Evolutionary conservation across 2,113 vertebrate genomes (phyloP).

Genomic region (Agelaius tricolor): DNA sequence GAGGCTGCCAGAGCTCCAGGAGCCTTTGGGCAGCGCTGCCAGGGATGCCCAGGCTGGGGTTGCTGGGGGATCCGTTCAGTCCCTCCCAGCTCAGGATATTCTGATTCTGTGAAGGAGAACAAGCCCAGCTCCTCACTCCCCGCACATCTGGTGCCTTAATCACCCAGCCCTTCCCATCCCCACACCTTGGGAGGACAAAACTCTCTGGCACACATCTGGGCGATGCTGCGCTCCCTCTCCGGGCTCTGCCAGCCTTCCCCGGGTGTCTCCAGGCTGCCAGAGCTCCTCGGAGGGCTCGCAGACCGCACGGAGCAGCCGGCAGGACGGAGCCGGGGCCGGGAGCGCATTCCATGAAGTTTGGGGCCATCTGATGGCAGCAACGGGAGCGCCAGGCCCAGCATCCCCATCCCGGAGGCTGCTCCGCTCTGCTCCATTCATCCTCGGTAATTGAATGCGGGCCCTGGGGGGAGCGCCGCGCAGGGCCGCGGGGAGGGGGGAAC

Average conservation of each 20-base stretch:
- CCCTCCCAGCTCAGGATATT: rapidly evolving
- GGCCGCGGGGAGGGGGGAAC: background rate
- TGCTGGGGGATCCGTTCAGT: rapidly evolving
- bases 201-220: rapidly evolving
- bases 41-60: background rate
- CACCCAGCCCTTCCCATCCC: background rate
- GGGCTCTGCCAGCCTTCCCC: background rate
- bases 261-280: rapidly evolving
- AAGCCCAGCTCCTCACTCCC: background rate
- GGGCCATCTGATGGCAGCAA: conserved; percentile 59
- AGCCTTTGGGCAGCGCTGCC: background rate
- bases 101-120: background rate
- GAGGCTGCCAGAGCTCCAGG: background rate
- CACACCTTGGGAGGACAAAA: background rate
- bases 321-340: background rate
- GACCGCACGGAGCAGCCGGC: background rate
- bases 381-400: background rate
- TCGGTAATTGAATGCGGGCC: conserved; percentile 57
- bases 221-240: background rate
- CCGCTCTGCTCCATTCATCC: conserved; percentile 56
- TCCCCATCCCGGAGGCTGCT: background rate
- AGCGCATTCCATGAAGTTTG: conserved; percentile 45
- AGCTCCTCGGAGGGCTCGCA: background rate
- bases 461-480: conserved; percentile 15
- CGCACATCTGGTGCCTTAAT: background rate